phyloP scores from a whole-genome alignment of 2,888 invertebrate genomes.

The Blomia tropicalis region DNA sequence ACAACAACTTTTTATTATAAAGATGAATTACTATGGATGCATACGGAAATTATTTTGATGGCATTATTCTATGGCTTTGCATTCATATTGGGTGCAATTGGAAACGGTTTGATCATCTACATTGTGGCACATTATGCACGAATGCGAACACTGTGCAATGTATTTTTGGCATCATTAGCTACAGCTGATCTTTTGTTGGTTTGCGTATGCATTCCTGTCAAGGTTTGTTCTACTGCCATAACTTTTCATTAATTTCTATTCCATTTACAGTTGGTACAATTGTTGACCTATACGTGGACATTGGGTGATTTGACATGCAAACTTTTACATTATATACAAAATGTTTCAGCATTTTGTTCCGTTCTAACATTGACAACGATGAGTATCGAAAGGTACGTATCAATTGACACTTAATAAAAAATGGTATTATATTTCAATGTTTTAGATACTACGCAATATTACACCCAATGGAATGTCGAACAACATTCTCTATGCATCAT shows the following conservation, averaged over 20 bases:
- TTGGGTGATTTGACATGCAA: slow-evolving; percentile 52
- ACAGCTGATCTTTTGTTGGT: slow-evolving; percentile 53
- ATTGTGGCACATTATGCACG: slow-evolving; percentile 43
- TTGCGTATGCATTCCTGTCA: slow-evolving; percentile 52
- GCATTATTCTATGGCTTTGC: too few relatives aligned
- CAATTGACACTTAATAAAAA: too few relatives aligned
- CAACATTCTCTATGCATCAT: slow-evolving; percentile 50
- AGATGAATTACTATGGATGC: too few relatives aligned
- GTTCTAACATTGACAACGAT: slow-evolving; percentile 54
- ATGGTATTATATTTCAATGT: not conserved
- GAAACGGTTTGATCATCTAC: slow-evolving; percentile 45
- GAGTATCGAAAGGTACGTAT: slow-evolving; percentile 50
- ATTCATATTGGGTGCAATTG: slow-evolving; percentile 32
- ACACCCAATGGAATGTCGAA: slow-evolving; percentile 52
- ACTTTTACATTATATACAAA: slow-evolving; percentile 53
- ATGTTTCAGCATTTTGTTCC: slow-evolving; percentile 53
- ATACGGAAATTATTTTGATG: too few relatives aligned
- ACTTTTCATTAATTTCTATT: not conserved
- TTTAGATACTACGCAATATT: slow-evolving; percentile 54
- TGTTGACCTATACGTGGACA: slow-evolving; percentile 52
- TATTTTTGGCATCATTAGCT: slow-evolving; percentile 51
- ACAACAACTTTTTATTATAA: too few relatives aligned
- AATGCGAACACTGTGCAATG: slow-evolving; percentile 46
- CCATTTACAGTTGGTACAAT: slow-evolving; percentile 45
- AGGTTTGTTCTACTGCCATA: slow-evolving; percentile 40